These are phyloP conservation scores for Ginglymostoma cirratum DNA, from an alignment of 2,113 vertebrate species.

Conservation along the genomic window DNA sequence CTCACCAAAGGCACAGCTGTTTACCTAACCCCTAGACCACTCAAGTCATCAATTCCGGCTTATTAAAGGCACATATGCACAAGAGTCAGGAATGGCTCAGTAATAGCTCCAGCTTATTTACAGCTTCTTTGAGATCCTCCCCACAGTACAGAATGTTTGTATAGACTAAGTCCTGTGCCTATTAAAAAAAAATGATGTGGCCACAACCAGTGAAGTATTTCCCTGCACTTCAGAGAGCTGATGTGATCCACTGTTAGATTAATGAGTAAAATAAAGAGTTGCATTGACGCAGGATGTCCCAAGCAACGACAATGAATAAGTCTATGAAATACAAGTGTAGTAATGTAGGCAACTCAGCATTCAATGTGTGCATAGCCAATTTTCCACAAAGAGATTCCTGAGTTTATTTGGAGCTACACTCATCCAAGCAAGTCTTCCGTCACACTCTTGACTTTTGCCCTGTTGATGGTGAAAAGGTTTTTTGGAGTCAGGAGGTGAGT, in stretches of 20 bases:
- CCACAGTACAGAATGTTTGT: slow-evolving; percentile 51
- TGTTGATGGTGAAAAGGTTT: no score
- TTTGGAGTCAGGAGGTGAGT: no score
- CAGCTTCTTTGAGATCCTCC: slow-evolving; percentile 48
- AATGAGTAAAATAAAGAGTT: neutral
- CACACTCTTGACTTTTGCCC: no score
- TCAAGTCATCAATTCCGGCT: slow-evolving; percentile 56
- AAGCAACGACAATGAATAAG: neutral
- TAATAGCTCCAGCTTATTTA: slow-evolving; percentile 49
- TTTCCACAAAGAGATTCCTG: no score
- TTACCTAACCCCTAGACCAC: slow-evolving; percentile 60
- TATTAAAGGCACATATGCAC: slow-evolving; percentile 51
- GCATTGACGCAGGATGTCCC: neutral
- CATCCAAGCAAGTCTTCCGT: no score
- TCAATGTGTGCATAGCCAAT: neutral
- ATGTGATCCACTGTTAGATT: neutral
- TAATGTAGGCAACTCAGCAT: neutral
- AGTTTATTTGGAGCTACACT: no score
- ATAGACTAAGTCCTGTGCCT: slow-evolving; percentile 51
- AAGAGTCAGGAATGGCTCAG: neutral
- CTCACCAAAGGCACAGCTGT: slow-evolving; percentile 57
- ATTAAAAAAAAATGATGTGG: slow-evolving; percentile 29
- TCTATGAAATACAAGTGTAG: neutral
- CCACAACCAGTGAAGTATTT: neutral
- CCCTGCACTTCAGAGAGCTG: neutral